Evolutionary conservation across 2,888 invertebrate genomes (phyloP), one percentile per base, ranked within the genome.

Genomic region (Scaptomyza reducta): DNA sequence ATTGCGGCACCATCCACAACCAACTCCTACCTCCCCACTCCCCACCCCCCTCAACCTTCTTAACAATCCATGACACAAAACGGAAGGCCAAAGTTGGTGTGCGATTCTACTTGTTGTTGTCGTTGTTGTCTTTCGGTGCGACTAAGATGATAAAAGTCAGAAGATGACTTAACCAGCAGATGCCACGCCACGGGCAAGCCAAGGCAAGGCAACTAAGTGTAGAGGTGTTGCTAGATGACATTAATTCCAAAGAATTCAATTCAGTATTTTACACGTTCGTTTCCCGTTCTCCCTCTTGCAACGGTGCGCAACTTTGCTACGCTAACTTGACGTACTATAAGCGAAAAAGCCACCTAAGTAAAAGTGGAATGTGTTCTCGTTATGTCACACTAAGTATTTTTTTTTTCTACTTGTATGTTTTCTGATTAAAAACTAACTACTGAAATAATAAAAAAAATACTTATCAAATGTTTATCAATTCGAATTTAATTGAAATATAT

Each of bases 121-220:
- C 25, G 44, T 25, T 41, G 41, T 16, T 41, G 18, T 41, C 16
- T 41, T 6, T 11, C 4, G 22, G 29, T 14, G 47, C 16, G 41
- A 18, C 14, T n/a, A 33, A 25, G 61, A 54, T 76, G 67, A 50
- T 38, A 35, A 77, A 77, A 55, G 55, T 60, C 60, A 55, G 56
- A 78, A 40, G 40, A 40, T 74, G 74, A 74, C 74, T 74, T 78
- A 78, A 74, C 78, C 51, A 54, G 35, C 53, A 41, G 31, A 16
- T 31, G 40, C 29, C 18, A 13, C 11, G 9, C 3, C 6, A 27
- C 27, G 27, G 27, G 27, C 7, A n/a, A n/a, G n/a, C n/a, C n/a
- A n/a, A 29, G 27, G 2, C 2, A 7, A 2, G 38, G 56, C 16
- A 53, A 42, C 35, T 25, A 35, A 22, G 35, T 50, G 50, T 9